These are phyloP conservation scores for Percina caprodes DNA, from an alignment of 2,113 vertebrate genomes.

Conservation along the genomic window DNA sequence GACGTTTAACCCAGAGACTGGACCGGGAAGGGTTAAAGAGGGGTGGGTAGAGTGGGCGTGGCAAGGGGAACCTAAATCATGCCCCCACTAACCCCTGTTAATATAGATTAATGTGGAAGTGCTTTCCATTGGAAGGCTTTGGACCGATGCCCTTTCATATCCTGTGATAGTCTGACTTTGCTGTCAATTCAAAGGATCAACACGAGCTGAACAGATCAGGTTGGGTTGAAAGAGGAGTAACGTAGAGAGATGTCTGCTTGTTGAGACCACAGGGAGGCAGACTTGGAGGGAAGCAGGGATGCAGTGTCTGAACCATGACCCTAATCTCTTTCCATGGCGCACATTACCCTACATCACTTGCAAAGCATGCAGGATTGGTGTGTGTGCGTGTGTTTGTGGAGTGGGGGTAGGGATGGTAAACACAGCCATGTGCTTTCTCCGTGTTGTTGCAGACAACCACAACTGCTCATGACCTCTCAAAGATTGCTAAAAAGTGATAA, in stretches of 20 bases:
- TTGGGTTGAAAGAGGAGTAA: not conserved
- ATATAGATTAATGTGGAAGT: slow-evolving; percentile 17
- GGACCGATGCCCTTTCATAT: not conserved
- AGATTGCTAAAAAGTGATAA: not conserved
- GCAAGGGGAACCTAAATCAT: not conserved
- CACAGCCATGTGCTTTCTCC: slow-evolving; percentile 51
- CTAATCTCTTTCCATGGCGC: slow-evolving; percentile 70
- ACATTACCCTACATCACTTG: slow-evolving; percentile 61
- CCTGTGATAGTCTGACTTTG: slow-evolving; percentile 12
- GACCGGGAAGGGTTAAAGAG: not conserved
- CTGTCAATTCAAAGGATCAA: slow-evolving; percentile 16
- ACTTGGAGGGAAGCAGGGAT: slow-evolving; percentile 45
- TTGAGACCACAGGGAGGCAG: slow-evolving; percentile 19
- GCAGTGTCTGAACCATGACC: slow-evolving; percentile 55
- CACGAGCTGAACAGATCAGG: slow-evolving; percentile 5
- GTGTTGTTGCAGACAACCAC: not conserved
- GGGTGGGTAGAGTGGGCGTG: not conserved
- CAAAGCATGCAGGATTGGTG: slow-evolving; percentile 36
- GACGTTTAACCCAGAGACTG: slow-evolving; percentile 66
- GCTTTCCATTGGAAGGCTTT: slow-evolving; percentile 1
- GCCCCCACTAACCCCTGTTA: slow-evolving; percentile 9
- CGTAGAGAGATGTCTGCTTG: not conserved
- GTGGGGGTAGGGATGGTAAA: slow-evolving; percentile 48
- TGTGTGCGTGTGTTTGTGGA: not conserved
- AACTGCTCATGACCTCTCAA: not conserved